Evolutionary conservation across 2,888 invertebrate genomes (phyloP).

Genomic region (Lithophane ornitopus): DNA sequence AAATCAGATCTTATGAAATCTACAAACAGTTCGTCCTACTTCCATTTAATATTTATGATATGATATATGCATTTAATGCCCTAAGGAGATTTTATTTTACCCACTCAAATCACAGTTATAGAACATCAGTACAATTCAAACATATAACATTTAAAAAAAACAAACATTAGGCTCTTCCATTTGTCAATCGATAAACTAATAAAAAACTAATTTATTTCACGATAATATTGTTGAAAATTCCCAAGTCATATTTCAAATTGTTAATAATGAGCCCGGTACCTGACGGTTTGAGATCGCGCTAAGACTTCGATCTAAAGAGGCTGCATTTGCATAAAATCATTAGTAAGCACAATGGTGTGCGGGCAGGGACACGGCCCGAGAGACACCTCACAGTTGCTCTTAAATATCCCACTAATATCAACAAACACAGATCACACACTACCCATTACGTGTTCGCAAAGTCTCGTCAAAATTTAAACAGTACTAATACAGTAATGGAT

Average conservation of each 20-base stretch:
- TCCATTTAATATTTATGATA: background rate
- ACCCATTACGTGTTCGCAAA: slow-evolving; percentile 69
- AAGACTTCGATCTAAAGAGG: slow-evolving; percentile 91
- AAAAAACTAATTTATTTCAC: slow-evolving; percentile 83
- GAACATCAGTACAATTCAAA: background rate
- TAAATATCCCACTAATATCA: slow-evolving; percentile 75
- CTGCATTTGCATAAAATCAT: slow-evolving; percentile 91
- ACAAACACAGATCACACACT: slow-evolving; percentile 35
- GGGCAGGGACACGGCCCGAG: slow-evolving; percentile 88
- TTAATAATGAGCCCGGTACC: slow-evolving; percentile 90
- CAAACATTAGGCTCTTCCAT: slow-evolving; percentile 41
- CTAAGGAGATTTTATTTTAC: background rate
- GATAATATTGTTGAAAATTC: slow-evolving; percentile 84
- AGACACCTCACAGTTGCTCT: slow-evolving; percentile 86
- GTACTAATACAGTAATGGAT: slow-evolving; percentile 72
- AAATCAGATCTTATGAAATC: background rate
- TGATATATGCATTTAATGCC: background rate
- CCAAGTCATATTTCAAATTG: slow-evolving; percentile 89
- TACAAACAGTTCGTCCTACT: background rate
- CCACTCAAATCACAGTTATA: background rate
- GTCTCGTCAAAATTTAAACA: background rate
- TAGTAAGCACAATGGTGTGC: slow-evolving; percentile 90
- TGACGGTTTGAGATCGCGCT: slow-evolving; percentile 90
- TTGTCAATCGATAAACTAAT: slow-evolving; percentile 75
- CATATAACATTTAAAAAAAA: slow-evolving; percentile 15